phyloP scores from a whole-genome alignment of 2,113 vertebrate species.

The Tragelaphus buxtoni region DNA sequence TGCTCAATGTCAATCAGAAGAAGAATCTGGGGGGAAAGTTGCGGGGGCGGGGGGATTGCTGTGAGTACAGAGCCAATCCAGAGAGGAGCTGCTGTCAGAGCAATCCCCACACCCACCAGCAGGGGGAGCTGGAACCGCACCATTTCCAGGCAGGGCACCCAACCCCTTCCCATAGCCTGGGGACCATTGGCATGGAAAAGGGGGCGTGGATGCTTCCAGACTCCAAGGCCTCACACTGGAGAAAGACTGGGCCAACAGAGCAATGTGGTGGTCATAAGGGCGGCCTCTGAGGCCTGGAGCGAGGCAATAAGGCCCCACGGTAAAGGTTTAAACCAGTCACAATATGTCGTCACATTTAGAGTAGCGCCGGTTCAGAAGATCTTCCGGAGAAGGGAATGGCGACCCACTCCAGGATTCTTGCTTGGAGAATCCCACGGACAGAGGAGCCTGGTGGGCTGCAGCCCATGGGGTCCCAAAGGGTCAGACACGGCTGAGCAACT shows the following conservation, averaged over 20 bases:
- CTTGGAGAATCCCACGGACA: background rate
- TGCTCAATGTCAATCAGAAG: constrained; percentile 97
- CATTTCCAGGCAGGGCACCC: background rate
- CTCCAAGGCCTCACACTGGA: background rate
- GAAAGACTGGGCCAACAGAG: background rate
- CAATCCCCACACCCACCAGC: background rate
- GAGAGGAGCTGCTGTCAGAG: rapidly evolving
- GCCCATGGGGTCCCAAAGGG: background rate
- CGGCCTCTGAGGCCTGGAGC: background rate
- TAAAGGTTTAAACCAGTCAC: background rate
- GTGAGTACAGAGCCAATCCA: background rate
- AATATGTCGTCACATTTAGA: rapidly evolving
- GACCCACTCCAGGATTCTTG: background rate
- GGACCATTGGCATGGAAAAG: background rate
- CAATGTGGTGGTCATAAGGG: background rate
- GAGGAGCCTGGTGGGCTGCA: background rate
- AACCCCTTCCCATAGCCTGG: too few species aligned
- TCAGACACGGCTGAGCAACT: background rate
- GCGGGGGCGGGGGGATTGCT: rapidly evolving
- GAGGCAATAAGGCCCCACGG: background rate
- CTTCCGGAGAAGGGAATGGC: background rate
- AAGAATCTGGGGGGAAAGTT: constrained; percentile 85
- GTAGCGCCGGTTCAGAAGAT: background rate
- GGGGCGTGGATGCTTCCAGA: background rate
- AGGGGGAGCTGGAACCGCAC: background rate